Percentiles rank a stretch among this genome's conserved stretches.
phyloP scores from a whole-genome alignment of 1,140 invertebrate genomes.

The Tribolium madens region DNA sequence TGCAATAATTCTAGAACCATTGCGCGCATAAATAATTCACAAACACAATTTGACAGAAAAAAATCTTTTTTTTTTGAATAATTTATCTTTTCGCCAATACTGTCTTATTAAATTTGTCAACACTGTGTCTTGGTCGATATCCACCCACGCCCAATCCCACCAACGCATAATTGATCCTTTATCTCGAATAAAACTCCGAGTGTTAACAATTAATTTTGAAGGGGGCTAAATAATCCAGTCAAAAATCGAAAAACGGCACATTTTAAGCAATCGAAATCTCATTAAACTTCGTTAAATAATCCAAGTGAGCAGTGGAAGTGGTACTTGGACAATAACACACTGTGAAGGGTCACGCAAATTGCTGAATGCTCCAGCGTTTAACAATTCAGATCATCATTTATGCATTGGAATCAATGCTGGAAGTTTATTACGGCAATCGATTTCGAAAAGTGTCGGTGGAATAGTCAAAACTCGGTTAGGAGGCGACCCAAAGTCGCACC shows the following conservation, averaged over 20 bases:
- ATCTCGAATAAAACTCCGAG: no score
- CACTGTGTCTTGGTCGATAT: no score
- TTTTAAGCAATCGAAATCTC: constrained; percentile 1
- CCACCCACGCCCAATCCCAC: not conserved
- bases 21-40: not conserved
- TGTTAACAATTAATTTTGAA: no score
- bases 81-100: no score
- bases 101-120: no score
- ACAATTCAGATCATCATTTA: constrained; percentile 5
- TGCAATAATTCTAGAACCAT: not conserved
- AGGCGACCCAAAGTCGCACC: not conserved
- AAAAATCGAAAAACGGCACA: not conserved
- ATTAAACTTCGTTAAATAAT: constrained; percentile 4
- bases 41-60: not conserved
- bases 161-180: not conserved
- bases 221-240: no score
- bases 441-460: not conserved
- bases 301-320: no score
- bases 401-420: constrained; percentile 12
- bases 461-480: constrained; percentile 8
- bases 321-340: not conserved
- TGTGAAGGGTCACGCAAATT: constrained; percentile 4
- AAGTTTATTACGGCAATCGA: constrained; percentile 29
- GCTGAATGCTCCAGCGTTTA: not conserved
- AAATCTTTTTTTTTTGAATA: not conserved